A percentile compares a stretch with the other conserved stretches of the same genome.
phyloP scores from a whole-genome alignment of 1,140 invertebrate species.

The Neocloeon triangulifer region DNA sequence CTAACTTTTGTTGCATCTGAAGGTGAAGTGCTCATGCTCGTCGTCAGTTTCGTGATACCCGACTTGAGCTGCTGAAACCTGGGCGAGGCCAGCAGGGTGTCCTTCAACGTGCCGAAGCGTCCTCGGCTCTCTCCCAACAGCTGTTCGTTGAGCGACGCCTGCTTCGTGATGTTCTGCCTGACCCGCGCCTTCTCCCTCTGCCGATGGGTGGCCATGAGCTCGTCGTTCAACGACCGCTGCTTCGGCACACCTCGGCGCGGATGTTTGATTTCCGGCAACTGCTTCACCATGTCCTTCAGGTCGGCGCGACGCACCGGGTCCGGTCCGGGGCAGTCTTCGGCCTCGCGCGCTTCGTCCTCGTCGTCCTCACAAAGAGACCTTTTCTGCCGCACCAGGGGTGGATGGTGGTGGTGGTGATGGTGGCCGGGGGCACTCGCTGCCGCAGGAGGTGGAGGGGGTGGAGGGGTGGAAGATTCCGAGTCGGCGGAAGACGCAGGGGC shows the following conservation, averaged over 20 bases:
- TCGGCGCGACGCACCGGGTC: slow-evolving; percentile 25
- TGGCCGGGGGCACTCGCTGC: too few relatives aligned
- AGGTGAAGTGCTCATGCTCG: neutral
- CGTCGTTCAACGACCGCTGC: slow-evolving; percentile 72
- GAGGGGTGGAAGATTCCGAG: neutral
- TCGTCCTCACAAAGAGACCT: slow-evolving; percentile 48
- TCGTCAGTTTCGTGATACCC: slow-evolving; percentile 33
- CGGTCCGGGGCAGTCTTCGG: too few relatives aligned
- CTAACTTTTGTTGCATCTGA: neutral
- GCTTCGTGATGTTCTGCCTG: slow-evolving; percentile 68
- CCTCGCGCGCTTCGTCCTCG: slow-evolving; percentile 21
- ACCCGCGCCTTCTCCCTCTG: slow-evolving; percentile 60
- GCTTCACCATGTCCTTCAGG: slow-evolving; percentile 32
- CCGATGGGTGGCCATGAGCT: slow-evolving; percentile 62
- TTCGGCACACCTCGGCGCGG: slow-evolving; percentile 40
- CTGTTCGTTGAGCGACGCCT: slow-evolving; percentile 69
- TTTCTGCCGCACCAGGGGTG: slow-evolving; percentile 55
- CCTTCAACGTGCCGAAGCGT: slow-evolving; percentile 29
- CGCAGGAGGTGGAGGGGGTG: neutral
- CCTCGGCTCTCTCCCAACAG: slow-evolving; percentile 39
- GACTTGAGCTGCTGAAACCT: slow-evolving; percentile 66
- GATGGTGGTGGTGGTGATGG: slow-evolving; percentile 12
- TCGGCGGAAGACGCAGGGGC: neutral
- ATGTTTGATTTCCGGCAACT: slow-evolving; percentile 32
- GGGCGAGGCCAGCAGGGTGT: slow-evolving; percentile 43